Evolutionary conservation across 1,140 invertebrate genomes (phyloP), one percentile per base, ranked within the genome.

Genomic region (Heliothis subflexa): DNA sequence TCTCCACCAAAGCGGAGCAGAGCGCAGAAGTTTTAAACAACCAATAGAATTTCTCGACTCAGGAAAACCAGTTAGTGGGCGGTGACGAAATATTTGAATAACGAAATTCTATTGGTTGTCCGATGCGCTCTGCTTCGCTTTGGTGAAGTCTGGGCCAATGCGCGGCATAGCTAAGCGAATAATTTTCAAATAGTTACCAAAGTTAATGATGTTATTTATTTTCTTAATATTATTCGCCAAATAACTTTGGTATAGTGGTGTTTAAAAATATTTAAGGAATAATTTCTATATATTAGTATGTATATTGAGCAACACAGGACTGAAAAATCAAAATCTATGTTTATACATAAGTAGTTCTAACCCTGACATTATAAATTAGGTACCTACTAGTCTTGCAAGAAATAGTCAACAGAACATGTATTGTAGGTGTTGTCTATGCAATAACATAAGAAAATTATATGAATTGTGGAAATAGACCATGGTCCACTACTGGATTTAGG

Each of bases 241-340:
- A 77, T 25, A 45, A 50, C 74, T 77, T 77, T 77, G 74, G 61
- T 77, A 68, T 77, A 45, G 50, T 77, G 21, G 14, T 50, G 21
- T 45, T 5, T 75, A 52, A 47, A 75, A 61, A 62, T 62, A 62
- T 16, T 18, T 45, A 16, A 50, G 47, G n/a, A 16, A 54, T 21
- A 33, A 47, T 47, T 59, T 57, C 0, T 73, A 45, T 40, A 7
- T 40, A 40, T 47, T 57, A 59, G 33, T 52, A 10, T 55, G 21
- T 52, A 10, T 55, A 77, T 68, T 77, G 74, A 68, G 50, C 61
- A 77, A 77, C 13, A 50, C n/a, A n/a, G 64, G 33, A 47, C 33
- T 47, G 16, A 61, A 59, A 59, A 21, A 59, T 57, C n/a, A 59
- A 40, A 40, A 40, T 40, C 33, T n/a, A 21, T 59, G 62, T 9